phyloP scores from a whole-genome alignment of 1,140 invertebrate species.

The Chrysomallon squamiferum region DNA sequence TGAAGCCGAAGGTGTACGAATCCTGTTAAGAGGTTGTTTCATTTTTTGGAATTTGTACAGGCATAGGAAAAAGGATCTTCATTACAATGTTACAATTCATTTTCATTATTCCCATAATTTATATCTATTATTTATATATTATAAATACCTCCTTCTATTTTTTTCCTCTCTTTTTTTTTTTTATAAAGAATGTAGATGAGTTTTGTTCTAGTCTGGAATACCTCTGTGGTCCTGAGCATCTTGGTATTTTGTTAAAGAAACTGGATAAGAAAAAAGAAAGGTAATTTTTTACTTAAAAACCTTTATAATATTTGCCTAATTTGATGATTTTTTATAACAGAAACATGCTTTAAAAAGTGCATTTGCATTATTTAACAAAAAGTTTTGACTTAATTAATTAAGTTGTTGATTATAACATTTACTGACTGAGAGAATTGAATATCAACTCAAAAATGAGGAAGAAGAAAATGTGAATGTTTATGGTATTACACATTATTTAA shows the following conservation, averaged over 20 bases:
- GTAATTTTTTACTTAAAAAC: slow-evolving; percentile 56
- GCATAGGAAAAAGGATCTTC: too few relatives aligned
- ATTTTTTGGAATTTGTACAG: too few relatives aligned
- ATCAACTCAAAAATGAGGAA: background rate
- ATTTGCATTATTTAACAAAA: background rate
- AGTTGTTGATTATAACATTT: too few relatives aligned
- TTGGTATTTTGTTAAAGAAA: slow-evolving; percentile 87
- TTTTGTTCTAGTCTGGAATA: slow-evolving; percentile 78
- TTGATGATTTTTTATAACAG: too few relatives aligned
- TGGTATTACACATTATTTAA: slow-evolving; percentile 2
- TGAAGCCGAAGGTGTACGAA: too few relatives aligned
- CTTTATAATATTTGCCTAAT: too few relatives aligned
- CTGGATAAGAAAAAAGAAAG: slow-evolving; percentile 87
- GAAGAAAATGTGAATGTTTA: background rate
- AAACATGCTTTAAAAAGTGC: background rate
- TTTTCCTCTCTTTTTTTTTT: background rate
- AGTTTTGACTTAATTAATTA: too few relatives aligned
- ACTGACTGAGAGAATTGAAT: background rate
- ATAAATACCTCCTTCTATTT: too few relatives aligned
- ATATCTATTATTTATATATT: too few relatives aligned
- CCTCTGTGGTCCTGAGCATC: slow-evolving; percentile 70
- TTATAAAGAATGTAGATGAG: slow-evolving; percentile 70
- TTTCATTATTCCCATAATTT: too few relatives aligned
- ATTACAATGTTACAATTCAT: too few relatives aligned
- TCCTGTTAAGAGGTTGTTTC: too few relatives aligned